Base-by-base conservation (phyloP, 1,140 invertebrate species). In the Ips nitidus region DNA sequence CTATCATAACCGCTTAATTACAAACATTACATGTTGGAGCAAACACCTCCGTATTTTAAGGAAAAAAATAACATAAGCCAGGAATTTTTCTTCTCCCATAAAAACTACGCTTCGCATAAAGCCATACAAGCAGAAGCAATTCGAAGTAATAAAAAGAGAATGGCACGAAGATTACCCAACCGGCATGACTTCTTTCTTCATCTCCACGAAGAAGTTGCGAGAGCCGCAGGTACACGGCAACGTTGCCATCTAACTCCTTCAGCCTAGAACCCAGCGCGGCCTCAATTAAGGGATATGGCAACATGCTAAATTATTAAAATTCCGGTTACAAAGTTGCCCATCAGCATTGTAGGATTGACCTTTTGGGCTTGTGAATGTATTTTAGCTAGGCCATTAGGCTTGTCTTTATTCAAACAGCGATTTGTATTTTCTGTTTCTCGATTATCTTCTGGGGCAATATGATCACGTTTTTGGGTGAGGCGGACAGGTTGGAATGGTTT, bases 111-210 rank as follows among this genome's bases (percentile, higher is more conserved):
- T 22, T 22, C 22, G 22, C n/a, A 37, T 52, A 50, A 36, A 62
- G 50, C 8, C 60, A 41, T 7, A 62, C 45, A 62, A 52, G 22
- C 43, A 52, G 47, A 22, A 62, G 52, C 43, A 45, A 62, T 62
- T 62, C 60, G 52, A 62, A 62, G 52, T 62, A 62, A 52, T 52
- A 62, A 62, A 59, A 62, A 62, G 43, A 62, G 60, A 62, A 62
- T 62, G 60, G 60, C 60, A 62, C 45, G 60, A 62, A 62, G 60
- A 62, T 62, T 62, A 43, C 60, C 60, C 47, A 62, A 62, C 60
- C 52, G 41, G 45, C 60, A 38, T 47, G 60, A 40, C 45, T 62
- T 62, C 45, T 62, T 62, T 52, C 45, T 52, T 52, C 8, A 47
- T 41, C 7, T 62, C 39, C 37, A 36, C 45, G 60, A 62, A 62